Evolutionary conservation across 1,140 invertebrate species (phyloP).

Genomic region (Steinernema feltiae): DNA sequence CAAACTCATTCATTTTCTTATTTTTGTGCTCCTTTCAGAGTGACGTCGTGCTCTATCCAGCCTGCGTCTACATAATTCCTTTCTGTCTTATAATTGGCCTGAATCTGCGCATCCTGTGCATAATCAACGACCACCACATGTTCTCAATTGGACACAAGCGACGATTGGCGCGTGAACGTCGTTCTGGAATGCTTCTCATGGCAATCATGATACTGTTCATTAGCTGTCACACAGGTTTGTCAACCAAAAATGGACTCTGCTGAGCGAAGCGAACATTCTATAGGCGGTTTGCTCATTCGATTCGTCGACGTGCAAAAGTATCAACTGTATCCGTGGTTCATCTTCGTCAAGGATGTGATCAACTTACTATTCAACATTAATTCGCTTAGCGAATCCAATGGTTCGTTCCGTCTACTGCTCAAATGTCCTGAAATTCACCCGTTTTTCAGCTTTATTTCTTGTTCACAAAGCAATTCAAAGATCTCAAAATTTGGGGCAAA

Average conservation of each 20-base stretch:
- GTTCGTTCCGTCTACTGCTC: slow-evolving; percentile 18
- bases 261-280: slow-evolving; percentile 17
- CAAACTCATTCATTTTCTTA: background rate
- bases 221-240: slow-evolving; percentile 50
- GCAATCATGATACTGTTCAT: slow-evolving; percentile 54
- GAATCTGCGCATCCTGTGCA: slow-evolving; percentile 47
- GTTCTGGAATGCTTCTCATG: slow-evolving; percentile 49
- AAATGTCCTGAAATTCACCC: background rate
- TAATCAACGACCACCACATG: slow-evolving; percentile 37
- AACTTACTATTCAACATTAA: slow-evolving; percentile 56
- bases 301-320: slow-evolving; percentile 45
- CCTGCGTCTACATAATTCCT: slow-evolving; percentile 49
- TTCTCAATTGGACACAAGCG: slow-evolving; percentile 43
- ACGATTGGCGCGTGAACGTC: slow-evolving; percentile 46
- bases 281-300: slow-evolving; percentile 53
- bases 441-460: slow-evolving; percentile 51
- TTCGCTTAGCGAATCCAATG: slow-evolving; percentile 55
- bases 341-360: slow-evolving; percentile 51
- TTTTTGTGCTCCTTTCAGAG: no score
- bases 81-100: slow-evolving; percentile 49
- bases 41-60: slow-evolving; percentile 47
- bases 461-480: slow-evolving; percentile 55
- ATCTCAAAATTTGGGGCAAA: slow-evolving; percentile 26
- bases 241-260: background rate
- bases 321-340: slow-evolving; percentile 44